Evolutionary conservation across 2,888 invertebrate species (phyloP).

Genomic region (Mimumesa dahlbomi): DNA sequence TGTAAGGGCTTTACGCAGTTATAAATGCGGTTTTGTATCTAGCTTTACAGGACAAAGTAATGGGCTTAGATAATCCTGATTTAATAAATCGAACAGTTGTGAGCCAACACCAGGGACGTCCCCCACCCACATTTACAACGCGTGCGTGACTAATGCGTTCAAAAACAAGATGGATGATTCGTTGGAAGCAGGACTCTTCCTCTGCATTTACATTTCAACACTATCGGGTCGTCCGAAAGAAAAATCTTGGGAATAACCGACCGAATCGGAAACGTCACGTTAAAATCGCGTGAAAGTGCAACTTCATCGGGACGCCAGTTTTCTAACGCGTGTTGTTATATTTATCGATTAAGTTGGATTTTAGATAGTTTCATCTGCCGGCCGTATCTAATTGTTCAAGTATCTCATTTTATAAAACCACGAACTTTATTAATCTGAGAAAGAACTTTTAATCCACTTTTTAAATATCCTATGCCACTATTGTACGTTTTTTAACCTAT

Average conservation of each 20-base stretch:
- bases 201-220: slow-evolving; percentile 63
- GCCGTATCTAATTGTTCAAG: no score
- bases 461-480: no score
- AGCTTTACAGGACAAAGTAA: slow-evolving; percentile 77
- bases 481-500: no score
- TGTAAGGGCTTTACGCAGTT: slow-evolving; percentile 67
- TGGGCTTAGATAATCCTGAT: slow-evolving; percentile 80
- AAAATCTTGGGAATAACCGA: slow-evolving; percentile 33
- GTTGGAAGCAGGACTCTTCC: slow-evolving; percentile 36
- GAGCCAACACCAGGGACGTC: slow-evolving; percentile 55
- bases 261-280: no score
- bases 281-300: no score
- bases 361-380: no score
- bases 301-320: no score
- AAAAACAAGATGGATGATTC: slow-evolving; percentile 68
- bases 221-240: slow-evolving; percentile 29
- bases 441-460: no score
- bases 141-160: slow-evolving; percentile 78
- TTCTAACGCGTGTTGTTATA: no score
- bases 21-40: slow-evolving; percentile 76
- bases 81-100: slow-evolving; percentile 81
- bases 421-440: no score
- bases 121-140: slow-evolving; percentile 67
- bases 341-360: no score
- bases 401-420: no score